phyloP scores from a whole-genome alignment of 2,113 vertebrate genomes.

The Sterrhoptilus dennistouni region DNA sequence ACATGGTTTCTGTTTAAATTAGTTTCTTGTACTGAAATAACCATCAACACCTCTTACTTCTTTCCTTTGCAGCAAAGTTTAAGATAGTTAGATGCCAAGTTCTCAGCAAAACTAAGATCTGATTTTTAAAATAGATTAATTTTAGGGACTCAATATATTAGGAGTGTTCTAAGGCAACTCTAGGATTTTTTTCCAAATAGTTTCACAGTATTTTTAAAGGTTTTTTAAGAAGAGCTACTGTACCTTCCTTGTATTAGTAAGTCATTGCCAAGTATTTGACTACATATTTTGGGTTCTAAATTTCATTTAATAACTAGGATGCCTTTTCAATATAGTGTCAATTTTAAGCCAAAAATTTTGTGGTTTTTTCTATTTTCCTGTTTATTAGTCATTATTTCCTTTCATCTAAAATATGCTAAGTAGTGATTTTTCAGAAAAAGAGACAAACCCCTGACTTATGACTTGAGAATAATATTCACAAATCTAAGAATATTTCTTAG shows the following conservation, averaged over 20 bases:
- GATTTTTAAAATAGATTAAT: neutral
- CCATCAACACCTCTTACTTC: neutral
- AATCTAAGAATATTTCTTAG: neutral
- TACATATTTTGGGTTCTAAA: neutral
- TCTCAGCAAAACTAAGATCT: neutral
- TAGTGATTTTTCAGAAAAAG: neutral
- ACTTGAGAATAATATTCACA: neutral
- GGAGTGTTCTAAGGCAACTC: neutral
- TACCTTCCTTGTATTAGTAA: neutral
- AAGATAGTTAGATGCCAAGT: neutral
- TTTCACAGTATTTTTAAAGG: neutral
- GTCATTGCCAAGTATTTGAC: neutral
- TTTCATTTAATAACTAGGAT: neutral
- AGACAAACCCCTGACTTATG: neutral
- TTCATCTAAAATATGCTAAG: neutral
- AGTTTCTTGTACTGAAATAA: neutral
- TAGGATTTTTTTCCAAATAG: neutral
- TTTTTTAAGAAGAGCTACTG: neutral
- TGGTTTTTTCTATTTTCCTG: neutral
- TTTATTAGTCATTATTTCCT: neutral
- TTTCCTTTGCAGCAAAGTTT: neutral
- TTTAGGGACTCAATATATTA: neutral
- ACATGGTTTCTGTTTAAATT: neutral
- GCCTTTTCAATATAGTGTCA: neutral
- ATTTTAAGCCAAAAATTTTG: neutral